Percentiles rank a stretch among this genome's conserved stretches.
phyloP scores from a whole-genome alignment of 2,888 invertebrate genomes.

The Mesochorus sp. region DNA sequence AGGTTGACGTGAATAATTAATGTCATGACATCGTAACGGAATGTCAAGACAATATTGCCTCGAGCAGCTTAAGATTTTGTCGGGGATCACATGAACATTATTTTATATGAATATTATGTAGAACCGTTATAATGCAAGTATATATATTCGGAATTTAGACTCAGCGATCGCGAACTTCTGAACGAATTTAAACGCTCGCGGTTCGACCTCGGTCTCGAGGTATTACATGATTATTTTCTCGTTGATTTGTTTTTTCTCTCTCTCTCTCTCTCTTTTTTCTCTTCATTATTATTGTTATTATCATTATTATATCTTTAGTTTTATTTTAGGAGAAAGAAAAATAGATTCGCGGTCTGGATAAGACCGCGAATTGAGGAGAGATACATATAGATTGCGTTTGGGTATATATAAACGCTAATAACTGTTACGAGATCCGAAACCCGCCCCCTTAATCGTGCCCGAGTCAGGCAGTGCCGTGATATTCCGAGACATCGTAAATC shows the following conservation, averaged over 20 bases:
- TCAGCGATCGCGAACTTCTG: slow-evolving; percentile 33
- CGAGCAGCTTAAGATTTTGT: slow-evolving; percentile 17
- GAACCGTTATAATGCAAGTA: not conserved
- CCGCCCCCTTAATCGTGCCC: slow-evolving; percentile 63
- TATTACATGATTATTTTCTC: slow-evolving; percentile 48
- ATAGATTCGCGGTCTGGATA: slow-evolving; percentile 19
- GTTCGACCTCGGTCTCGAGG: slow-evolving; percentile 35
- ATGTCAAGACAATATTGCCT: slow-evolving; percentile 48
- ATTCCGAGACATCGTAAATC: slow-evolving; percentile 68
- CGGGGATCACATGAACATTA: not conserved
- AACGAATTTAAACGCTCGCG: slow-evolving; percentile 48
- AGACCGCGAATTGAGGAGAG: slow-evolving; percentile 22
- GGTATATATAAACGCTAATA: slow-evolving; percentile 59
- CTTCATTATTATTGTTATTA: too few species aligned
- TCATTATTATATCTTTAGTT: not conserved
- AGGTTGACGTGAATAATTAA: slow-evolving; percentile 46
- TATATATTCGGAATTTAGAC: not conserved
- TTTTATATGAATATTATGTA: not conserved
- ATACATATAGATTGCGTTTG: slow-evolving; percentile 18
- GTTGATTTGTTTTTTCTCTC: slow-evolving; percentile 13
- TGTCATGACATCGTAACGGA: slow-evolving; percentile 43
- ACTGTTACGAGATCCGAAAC: slow-evolving; percentile 59
- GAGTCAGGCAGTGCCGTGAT: slow-evolving; percentile 68
- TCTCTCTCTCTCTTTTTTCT: too few species aligned
- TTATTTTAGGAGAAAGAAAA: slow-evolving; percentile 22